A percentile compares a stretch with the other conserved stretches of the same genome.
These are phyloP conservation scores for Ellobium chinense DNA, from an alignment of 2,888 invertebrate genomes.

Conservation along the genomic window DNA sequence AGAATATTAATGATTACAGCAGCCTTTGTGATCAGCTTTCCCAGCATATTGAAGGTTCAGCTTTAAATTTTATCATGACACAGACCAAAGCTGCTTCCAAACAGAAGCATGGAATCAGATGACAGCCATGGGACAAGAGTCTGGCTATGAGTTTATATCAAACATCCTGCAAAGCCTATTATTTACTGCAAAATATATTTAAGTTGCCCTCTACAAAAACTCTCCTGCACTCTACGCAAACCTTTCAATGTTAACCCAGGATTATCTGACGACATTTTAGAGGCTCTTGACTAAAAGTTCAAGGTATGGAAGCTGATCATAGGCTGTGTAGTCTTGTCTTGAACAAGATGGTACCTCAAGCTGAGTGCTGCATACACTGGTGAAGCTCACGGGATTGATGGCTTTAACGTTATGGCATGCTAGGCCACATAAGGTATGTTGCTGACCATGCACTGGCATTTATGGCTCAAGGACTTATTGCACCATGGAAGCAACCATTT, in stretches of 20 bases:
- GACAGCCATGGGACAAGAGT: not conserved
- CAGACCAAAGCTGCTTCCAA: not conserved
- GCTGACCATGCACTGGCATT: slow-evolving; percentile 1
- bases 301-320: not conserved
- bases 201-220: not conserved
- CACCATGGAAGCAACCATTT: not conserved
- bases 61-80: not conserved
- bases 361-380: not conserved
- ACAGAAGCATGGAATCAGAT: not conserved
- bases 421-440: not conserved
- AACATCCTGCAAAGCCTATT: not conserved
- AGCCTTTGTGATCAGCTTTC: not conserved
- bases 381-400: not conserved
- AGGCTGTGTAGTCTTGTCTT: not conserved
- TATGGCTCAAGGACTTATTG: not conserved
- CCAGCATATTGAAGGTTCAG: not conserved
- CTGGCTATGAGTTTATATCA: not conserved
- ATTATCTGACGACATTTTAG: not conserved
- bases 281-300: not conserved
- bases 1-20: not conserved
- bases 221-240: not conserved
- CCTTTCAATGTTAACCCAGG: not conserved
- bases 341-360: not conserved
- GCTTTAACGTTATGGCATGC: not conserved
- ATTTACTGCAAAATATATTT: not conserved